phyloP scores from a whole-genome alignment of 1,140 invertebrate species.

The Lordiphosa collinella region DNA sequence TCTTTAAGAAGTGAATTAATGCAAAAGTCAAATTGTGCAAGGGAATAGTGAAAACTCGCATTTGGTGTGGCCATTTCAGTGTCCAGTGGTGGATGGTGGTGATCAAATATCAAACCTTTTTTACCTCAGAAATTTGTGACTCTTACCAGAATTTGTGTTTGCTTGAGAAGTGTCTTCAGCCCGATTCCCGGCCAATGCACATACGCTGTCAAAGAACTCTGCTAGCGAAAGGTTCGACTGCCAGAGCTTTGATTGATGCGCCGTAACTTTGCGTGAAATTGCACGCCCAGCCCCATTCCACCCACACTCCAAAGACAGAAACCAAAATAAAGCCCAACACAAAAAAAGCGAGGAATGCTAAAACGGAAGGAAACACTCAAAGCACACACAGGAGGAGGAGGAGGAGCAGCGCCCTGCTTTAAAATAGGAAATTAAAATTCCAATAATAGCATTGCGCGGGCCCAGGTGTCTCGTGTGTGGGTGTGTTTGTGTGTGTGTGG shows the following conservation, averaged over 20 bases:
- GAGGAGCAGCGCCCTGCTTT: slow-evolving; percentile 30
- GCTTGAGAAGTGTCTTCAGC: no score
- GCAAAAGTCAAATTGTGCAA: no score
- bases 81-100: no score
- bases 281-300: slow-evolving; percentile 52
- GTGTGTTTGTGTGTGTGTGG: slow-evolving; percentile 26
- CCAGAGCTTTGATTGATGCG: slow-evolving; percentile 68
- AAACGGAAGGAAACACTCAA: slow-evolving; percentile 57
- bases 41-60: no score
- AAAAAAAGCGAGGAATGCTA: slow-evolving; percentile 8
- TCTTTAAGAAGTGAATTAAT: no score
- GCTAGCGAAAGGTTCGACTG: slow-evolving; percentile 15
- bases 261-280: slow-evolving; percentile 73
- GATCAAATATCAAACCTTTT: no score
- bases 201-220: background rate
- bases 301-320: slow-evolving; percentile 17
- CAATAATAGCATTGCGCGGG: slow-evolving; percentile 60
- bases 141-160: no score
- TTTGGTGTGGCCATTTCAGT: no score
- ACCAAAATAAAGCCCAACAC: slow-evolving; percentile 29
- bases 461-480: slow-evolving; percentile 29
- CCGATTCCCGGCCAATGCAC: no score
- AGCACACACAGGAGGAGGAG: background rate
- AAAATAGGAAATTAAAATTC: slow-evolving; percentile 77
- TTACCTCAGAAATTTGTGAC: no score